Evolutionary conservation across 2,797 vertebrate species (phyloP), one percentile per base, ranked within the genome.

Genomic region (Scolopax bukidnonensis): DNA sequence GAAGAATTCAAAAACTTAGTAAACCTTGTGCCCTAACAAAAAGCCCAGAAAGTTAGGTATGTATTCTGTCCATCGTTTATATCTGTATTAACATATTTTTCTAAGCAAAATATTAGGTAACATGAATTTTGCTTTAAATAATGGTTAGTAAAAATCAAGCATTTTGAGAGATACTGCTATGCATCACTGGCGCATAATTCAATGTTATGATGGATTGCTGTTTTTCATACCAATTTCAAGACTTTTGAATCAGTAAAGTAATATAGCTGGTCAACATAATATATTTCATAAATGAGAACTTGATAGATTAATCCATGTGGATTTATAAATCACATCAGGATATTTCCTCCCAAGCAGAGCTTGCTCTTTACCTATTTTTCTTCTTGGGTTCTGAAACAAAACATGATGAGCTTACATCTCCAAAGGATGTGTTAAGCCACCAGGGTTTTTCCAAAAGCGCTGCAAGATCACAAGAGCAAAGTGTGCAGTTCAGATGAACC

Each of bases 251-350:
- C 57, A 63, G 43, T 32, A 23, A 25, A 93, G 69, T 73, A 90
- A 90, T 53, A 33, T 19, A 91, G 74, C 91, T 91, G 95, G 87
- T 93, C 48, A 95, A 87, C 38, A 77, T 74, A 89, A 77, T 50
- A 20, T 8, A 89, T 92, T 96, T 93, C 74, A 91, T 93, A 95
- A 95, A 94, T 95, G 77, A 95, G 92, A 83, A 89, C 69, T 86
- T 91, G 86, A 91, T 43, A 40, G 81, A 94, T 96, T 89, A 94
- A 93, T 78, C 87, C 83, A 81, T 25, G 33, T 2, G 19, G 83
- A 96, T 92, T 93, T 92, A 90, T 90, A 92, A 96, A 91, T 86
- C 91, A 93, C 2, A 5, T 80, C 79, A 95, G 83, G 73, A 85
- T 84, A 95, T 93, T 89, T 71, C 45, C 83, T 96, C 88, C 81